Percentiles rank a stretch among this genome's conserved stretches.
phyloP scores from a whole-genome alignment of 1,140 invertebrate genomes.

The Proctacanthus coquilletti region DNA sequence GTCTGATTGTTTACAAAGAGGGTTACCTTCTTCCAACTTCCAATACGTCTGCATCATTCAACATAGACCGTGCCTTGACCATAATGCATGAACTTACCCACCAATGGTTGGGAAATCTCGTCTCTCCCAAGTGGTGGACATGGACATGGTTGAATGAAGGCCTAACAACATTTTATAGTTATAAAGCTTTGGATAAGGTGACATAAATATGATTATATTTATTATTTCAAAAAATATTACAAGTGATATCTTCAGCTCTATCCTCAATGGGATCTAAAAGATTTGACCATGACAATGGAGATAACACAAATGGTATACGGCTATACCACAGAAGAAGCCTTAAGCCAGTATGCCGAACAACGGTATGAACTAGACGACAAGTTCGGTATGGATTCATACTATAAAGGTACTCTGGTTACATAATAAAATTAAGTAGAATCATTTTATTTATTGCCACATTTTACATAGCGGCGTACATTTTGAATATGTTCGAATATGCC shows the following conservation, averaged over 20 bases:
- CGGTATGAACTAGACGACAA: conserved; percentile 56
- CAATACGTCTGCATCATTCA: neutral
- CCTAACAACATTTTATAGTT: conserved; percentile 24
- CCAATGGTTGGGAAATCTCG: conserved; percentile 49
- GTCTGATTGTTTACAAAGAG: conserved; percentile 48
- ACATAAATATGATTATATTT: too few species aligned
- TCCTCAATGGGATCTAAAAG: too few species aligned
- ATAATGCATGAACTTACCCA: conserved; percentile 42
- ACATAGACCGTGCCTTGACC: conserved; percentile 35
- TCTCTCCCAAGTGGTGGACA: conserved; percentile 39
- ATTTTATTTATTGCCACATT: too few species aligned
- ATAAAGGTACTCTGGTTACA: conserved; percentile 38
- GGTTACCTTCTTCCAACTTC: neutral
- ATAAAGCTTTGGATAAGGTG: conserved; percentile 28
- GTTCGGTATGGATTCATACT: conserved; percentile 70
- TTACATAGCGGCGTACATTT: too few species aligned
- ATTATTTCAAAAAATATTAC: too few species aligned
- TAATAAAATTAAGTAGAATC: too few species aligned
- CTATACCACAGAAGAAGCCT: conserved; percentile 43
- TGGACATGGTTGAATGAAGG: conserved; percentile 34
- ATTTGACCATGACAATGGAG: too few species aligned
- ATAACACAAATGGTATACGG: conserved; percentile 68
- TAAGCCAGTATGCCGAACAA: conserved; percentile 49
- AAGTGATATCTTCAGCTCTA: too few species aligned
- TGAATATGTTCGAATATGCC: conserved; percentile 90